These are phyloP conservation scores for Zeugodacus cucurbitae DNA, from an alignment of 1,140 invertebrate genomes.

Conservation along the genomic window DNA sequence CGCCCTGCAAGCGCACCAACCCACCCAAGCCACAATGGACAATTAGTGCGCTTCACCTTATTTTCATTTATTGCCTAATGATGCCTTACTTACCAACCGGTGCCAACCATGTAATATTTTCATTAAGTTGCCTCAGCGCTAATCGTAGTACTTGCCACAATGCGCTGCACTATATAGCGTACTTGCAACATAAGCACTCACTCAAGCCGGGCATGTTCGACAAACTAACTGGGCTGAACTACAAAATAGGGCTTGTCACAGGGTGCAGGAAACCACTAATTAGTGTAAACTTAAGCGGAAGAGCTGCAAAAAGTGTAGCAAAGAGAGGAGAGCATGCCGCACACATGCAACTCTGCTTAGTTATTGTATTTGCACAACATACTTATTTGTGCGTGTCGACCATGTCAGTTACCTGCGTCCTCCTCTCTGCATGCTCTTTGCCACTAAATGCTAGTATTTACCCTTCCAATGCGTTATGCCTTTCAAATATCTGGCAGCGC, in stretches of 20 bases:
- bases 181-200: not conserved
- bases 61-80: not conserved
- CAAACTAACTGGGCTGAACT: not conserved
- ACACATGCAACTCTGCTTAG: not conserved
- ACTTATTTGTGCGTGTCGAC: not conserved
- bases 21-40: not conserved
- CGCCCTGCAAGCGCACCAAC: not conserved
- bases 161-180: not conserved
- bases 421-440: not conserved
- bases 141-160: slow-evolving; percentile 12
- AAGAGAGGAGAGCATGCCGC: not conserved
- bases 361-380: not conserved
- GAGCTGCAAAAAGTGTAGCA: not conserved
- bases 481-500: not conserved
- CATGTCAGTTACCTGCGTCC: not conserved
- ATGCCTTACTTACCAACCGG: not conserved
- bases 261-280: slow-evolving; percentile 29
- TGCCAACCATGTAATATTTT: not conserved
- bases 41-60: not conserved
- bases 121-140: slow-evolving; percentile 21
- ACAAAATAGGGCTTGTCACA: not conserved
- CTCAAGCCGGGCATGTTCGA: not conserved
- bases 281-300: slow-evolving; percentile 20
- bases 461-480: not conserved
- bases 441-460: not conserved